Percentiles rank a stretch among this genome's conserved stretches.
phyloP scores from a whole-genome alignment of 2,797 vertebrate species.

The Rhinichthys osculus region DNA sequence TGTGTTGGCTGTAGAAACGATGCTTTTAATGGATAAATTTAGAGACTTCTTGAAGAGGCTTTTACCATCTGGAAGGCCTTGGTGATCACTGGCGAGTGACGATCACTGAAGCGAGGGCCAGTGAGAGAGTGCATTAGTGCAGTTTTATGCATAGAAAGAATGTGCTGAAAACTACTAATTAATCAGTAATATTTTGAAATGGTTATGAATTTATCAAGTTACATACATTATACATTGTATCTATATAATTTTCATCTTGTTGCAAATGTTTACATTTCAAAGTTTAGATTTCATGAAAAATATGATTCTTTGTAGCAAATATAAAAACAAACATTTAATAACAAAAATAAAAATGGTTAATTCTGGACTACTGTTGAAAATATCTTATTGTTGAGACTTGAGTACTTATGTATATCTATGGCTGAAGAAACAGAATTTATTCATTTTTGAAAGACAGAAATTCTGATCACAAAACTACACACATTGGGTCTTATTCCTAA shows the following conservation, averaged over 20 bases:
- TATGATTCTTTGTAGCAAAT: not conserved
- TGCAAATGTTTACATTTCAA: not conserved
- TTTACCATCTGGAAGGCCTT: not conserved
- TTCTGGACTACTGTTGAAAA: not conserved
- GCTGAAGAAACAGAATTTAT: not conserved
- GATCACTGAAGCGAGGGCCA: not conserved
- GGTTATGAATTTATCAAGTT: not conserved
- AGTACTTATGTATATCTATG: not conserved
- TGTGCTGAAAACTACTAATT: not conserved
- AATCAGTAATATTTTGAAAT: not conserved
- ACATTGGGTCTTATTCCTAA: not conserved
- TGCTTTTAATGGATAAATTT: not conserved
- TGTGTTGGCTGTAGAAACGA: not conserved
- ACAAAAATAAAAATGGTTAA: not conserved
- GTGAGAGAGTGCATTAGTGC: not conserved
- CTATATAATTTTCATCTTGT: not conserved
- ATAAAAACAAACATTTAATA: not conserved
- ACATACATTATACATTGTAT: not conserved
- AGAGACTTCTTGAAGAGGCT: not conserved
- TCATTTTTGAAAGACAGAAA: not conserved
- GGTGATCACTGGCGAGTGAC: not conserved
- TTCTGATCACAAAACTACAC: not conserved
- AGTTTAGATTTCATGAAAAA: not conserved
- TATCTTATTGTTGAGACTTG: not conserved
- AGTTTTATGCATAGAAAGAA: not conserved